Percentiles rank a stretch among this genome's conserved stretches.
These are phyloP conservation scores for Mungos mungo DNA, from an alignment of 2,113 vertebrate species.

Conservation along the genomic window DNA sequence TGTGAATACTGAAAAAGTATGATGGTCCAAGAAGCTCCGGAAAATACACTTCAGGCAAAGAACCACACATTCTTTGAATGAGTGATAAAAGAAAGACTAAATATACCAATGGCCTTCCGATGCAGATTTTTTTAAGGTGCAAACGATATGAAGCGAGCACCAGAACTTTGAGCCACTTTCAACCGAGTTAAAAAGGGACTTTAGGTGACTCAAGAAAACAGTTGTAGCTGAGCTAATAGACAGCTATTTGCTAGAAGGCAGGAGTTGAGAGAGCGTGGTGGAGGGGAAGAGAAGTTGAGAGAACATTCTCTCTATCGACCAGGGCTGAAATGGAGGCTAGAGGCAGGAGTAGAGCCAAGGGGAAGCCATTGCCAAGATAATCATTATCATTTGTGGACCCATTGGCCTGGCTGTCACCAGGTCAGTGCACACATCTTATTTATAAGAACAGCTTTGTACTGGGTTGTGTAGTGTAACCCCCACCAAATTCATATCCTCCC, in stretches of 20 bases:
- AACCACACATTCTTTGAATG: not conserved
- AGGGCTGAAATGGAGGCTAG: not conserved
- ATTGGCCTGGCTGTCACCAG: not conserved
- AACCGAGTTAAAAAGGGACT: not conserved
- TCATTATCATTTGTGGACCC: not conserved
- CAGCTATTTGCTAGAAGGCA: not conserved
- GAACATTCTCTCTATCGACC: too few species aligned
- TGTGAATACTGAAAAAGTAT: not conserved
- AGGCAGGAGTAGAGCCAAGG: not conserved
- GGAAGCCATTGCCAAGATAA: not conserved
- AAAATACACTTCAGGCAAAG: not conserved
- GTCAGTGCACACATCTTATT: not conserved
- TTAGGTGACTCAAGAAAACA: not conserved
- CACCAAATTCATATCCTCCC: not conserved
- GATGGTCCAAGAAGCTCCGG: not conserved
- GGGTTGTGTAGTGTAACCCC: too few species aligned
- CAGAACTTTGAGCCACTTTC: not conserved
- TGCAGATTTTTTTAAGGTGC: not conserved
- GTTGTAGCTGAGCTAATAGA: not conserved
- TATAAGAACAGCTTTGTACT: not conserved
- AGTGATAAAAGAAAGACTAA: not conserved
- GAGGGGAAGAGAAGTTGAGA: not conserved
- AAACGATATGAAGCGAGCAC: not conserved
- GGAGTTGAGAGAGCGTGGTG: too few species aligned
- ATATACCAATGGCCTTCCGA: not conserved